These are phyloP conservation scores for Volucella bombylans DNA, from an alignment of 2,888 invertebrate species.

Conservation along the genomic window DNA sequence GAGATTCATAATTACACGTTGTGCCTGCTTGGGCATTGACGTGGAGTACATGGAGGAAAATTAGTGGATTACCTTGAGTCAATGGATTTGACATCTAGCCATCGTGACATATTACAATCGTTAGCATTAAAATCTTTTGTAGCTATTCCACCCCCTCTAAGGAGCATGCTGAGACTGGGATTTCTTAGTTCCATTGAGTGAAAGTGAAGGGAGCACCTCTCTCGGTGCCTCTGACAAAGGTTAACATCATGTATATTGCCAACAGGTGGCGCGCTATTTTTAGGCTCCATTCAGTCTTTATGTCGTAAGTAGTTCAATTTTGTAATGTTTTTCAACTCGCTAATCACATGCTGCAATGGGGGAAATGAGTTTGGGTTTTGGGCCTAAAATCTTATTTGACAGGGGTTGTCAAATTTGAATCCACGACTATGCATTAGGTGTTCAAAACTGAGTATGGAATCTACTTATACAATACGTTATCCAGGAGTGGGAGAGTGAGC, in stretches of 20 bases:
- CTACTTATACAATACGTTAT: background rate
- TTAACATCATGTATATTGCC: constrained; percentile 55
- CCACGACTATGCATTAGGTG: constrained; percentile 38
- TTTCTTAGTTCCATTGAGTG: background rate
- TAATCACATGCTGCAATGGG: constrained; percentile 43
- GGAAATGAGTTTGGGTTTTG: background rate
- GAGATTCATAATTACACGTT: constrained; percentile 50
- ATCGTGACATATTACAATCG: constrained; percentile 71
- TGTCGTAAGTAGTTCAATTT: constrained; percentile 30
- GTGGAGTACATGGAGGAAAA: constrained; percentile 25
- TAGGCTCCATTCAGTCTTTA: constrained; percentile 15
- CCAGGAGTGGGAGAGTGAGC: background rate
- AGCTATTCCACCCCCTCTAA: background rate
- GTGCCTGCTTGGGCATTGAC: constrained; percentile 12
- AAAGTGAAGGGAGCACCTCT: constrained; percentile 5
- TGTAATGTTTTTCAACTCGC: constrained; percentile 17
- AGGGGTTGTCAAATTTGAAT: constrained; percentile 58
- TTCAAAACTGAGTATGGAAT: constrained; percentile 11
- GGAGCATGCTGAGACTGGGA: background rate
- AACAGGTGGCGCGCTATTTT: constrained; percentile 69
- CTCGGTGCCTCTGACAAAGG: constrained; percentile 49
- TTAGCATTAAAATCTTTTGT: constrained; percentile 55
- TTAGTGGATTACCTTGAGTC: constrained; percentile 72
- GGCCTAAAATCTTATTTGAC: constrained; percentile 53
- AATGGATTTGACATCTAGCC: constrained; percentile 72